Conservation (phyloP, 2,113 vertebrate genomes). For the Herpailurus yagouaroundi region DNA sequence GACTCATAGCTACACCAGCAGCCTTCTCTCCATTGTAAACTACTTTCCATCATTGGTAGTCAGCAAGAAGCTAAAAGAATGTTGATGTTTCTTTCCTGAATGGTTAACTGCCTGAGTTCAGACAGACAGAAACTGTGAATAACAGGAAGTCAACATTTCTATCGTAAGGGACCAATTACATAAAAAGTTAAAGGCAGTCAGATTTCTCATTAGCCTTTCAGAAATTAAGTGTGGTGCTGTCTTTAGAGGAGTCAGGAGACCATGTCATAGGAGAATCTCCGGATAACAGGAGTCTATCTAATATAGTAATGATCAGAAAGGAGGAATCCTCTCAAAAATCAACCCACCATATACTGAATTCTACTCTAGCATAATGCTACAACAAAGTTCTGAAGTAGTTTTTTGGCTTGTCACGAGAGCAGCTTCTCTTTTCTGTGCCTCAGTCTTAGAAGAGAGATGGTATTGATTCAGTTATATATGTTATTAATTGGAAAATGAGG, state of each 20-base stretch:
- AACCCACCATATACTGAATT: background rate
- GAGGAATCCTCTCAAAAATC: background rate
- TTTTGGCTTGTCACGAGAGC: background rate
- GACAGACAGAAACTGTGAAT: slow-evolving; percentile 31
- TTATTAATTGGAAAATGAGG: background rate
- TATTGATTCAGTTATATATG: background rate
- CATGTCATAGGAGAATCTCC: background rate
- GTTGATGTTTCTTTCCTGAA: slow-evolving; percentile 65
- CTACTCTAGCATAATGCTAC: background rate
- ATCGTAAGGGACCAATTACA: slow-evolving; percentile 39
- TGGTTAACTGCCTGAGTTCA: slow-evolving; percentile 63
- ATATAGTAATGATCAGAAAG: background rate
- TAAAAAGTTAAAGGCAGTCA: background rate
- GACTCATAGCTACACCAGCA: slow-evolving; percentile 71
- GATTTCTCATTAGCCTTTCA: slow-evolving; percentile 43
- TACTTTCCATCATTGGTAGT: slow-evolving; percentile 66
- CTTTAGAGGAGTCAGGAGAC: background rate
- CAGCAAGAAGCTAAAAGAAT: slow-evolving; percentile 74
- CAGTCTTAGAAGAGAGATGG: background rate
- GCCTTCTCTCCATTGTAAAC: slow-evolving; percentile 70
- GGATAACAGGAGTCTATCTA: background rate
- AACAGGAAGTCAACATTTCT: slow-evolving; percentile 51
- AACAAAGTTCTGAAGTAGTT: background rate
- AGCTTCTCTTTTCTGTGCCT: background rate
- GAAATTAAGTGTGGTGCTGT: background rate